Evolutionary conservation across 2,797 vertebrate genomes (phyloP).

Genomic region (Myripristis murdjan): DNA sequence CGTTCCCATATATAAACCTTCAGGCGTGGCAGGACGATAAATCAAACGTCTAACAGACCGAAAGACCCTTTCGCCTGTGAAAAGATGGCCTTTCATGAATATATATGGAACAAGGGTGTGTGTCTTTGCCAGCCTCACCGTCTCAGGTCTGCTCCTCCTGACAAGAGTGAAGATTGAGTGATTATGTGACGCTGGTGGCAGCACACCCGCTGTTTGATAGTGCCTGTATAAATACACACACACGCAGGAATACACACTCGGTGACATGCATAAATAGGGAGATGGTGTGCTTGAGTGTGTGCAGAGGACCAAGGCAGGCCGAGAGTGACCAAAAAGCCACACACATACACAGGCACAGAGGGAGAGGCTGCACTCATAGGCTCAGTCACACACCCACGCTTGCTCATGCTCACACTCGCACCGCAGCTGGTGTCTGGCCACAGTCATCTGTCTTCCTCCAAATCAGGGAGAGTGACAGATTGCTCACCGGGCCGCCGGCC

Average conservation of each 20-base stretch:
- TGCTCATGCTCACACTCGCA: conserved; percentile 19
- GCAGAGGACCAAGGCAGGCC: background rate
- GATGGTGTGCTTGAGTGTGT: background rate
- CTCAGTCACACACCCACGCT: conserved; percentile 41
- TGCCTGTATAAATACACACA: conserved; percentile 6
- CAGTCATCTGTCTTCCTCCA: conserved; percentile 60
- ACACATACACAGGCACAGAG: no score
- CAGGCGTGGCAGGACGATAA: conserved; percentile 61
- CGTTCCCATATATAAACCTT: conserved; percentile 49
- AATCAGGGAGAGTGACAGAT: conserved; percentile 55
- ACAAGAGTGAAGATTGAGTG: conserved; percentile 60
- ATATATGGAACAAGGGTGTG: conserved; percentile 62
- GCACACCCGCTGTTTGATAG: conserved; percentile 50
- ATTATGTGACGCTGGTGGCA: conserved; percentile 36
- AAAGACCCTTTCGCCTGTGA: conserved; percentile 55
- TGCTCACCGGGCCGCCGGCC: conserved; percentile 22
- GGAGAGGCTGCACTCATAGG: background rate
- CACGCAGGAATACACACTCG: conserved; percentile 1
- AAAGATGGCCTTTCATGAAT: conserved; percentile 75
- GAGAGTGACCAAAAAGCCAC: no score
- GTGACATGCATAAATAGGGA: conserved; percentile 33
- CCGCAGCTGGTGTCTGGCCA: conserved; percentile 52
- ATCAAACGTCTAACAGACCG: conserved; percentile 69
- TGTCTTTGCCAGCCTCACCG: conserved; percentile 53
- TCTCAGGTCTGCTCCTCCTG: conserved; percentile 41